phyloP scores from a whole-genome alignment of 1,140 invertebrate species.

The Drosophila kanapiae region DNA sequence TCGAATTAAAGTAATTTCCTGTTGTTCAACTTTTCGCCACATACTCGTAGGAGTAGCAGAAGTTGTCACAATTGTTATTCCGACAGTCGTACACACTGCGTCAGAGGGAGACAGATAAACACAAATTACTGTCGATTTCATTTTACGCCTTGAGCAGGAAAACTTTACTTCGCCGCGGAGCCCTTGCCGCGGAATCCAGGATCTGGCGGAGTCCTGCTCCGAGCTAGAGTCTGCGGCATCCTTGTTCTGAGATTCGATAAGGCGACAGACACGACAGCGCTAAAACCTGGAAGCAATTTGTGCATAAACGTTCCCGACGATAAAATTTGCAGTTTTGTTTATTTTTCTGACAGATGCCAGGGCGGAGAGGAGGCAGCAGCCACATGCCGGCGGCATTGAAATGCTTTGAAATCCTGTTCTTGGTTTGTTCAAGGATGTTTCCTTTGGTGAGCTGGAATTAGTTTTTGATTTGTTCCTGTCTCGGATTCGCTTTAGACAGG shows the following conservation, averaged over 20 bases:
- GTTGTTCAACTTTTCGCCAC: slow-evolving; percentile 51
- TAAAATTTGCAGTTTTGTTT: slow-evolving; percentile 84
- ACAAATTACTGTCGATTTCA: slow-evolving; percentile 84
- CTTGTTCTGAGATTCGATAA: slow-evolving; percentile 75
- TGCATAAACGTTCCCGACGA: slow-evolving; percentile 81
- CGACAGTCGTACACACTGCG: slow-evolving; percentile 32
- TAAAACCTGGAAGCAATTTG: slow-evolving; percentile 83
- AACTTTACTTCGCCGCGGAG: slow-evolving; percentile 67
- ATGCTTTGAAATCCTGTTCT: slow-evolving; percentile 69
- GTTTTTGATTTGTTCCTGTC: slow-evolving; percentile 69
- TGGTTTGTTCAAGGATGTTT: slow-evolving; percentile 54
- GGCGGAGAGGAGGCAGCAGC: slow-evolving; percentile 2
- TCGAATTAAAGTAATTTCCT: slow-evolving; percentile 81
- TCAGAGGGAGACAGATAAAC: slow-evolving; percentile 55
- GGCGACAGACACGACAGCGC: slow-evolving; percentile 62
- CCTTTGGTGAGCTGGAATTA: slow-evolving; percentile 63
- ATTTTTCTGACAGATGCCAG: slow-evolving; percentile 77
- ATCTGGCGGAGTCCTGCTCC: slow-evolving; percentile 17
- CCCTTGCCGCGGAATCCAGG: slow-evolving; percentile 39
- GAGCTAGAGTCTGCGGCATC: slow-evolving; percentile 42
- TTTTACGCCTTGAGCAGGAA: slow-evolving; percentile 81
- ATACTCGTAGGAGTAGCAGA: slow-evolving; percentile 31
- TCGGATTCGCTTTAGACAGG: slow-evolving; percentile 50
- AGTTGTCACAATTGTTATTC: slow-evolving; percentile 81
- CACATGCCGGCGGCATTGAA: slow-evolving; percentile 37